Percentiles rank a stretch among this genome's conserved stretches.
Evolutionary conservation across 2,888 invertebrate species (phyloP).

Genomic region (Lasiommata megera): DNA sequence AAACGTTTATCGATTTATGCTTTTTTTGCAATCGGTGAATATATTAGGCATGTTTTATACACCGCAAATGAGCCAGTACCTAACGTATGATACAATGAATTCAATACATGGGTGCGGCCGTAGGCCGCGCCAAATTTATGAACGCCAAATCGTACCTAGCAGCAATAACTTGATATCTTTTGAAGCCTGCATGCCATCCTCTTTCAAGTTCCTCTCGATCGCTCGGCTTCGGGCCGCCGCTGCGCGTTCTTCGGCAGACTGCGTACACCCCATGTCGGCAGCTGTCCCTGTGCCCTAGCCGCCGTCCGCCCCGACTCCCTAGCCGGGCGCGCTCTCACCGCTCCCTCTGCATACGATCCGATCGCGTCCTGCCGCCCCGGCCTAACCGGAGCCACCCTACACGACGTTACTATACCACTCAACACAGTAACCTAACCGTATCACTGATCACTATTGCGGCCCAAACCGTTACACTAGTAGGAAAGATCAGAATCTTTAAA

Average conservation of each 20-base stretch:
- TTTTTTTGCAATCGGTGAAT: conserved; percentile 16
- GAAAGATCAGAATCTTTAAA: conserved; percentile 42
- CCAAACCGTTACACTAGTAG: conserved; percentile 33
- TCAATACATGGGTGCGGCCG: conserved; percentile 70
- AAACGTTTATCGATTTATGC: conserved; percentile 26
- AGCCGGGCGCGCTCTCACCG: conserved; percentile 83
- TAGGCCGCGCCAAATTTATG: conserved; percentile 28
- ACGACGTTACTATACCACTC: conserved; percentile 60
- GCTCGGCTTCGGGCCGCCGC: conserved; percentile 98
- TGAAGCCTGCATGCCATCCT: conserved; percentile 98
- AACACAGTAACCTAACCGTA: conserved; percentile 72
- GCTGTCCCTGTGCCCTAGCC: conserved; percentile 75
- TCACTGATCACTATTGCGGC: conserved; percentile 63
- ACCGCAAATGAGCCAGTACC: conserved; percentile 22
- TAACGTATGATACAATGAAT: conserved; percentile 30
- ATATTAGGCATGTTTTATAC: conserved; percentile 16
- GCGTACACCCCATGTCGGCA: conserved; percentile 97
- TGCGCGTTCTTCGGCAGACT: conserved; percentile 99
- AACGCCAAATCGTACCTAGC: conserved; percentile 86
- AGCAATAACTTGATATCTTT: conserved; percentile 99
- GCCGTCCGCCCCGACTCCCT: conserved; percentile 78
- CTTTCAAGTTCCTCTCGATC: conserved; percentile 98
- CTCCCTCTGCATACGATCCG: conserved; percentile 78
- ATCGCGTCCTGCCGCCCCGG: conserved; percentile 72
- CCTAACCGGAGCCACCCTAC: conserved; percentile 72